Base-by-base conservation (phyloP, 2,113 vertebrate genomes). In the Pholis gunnellus region DNA sequence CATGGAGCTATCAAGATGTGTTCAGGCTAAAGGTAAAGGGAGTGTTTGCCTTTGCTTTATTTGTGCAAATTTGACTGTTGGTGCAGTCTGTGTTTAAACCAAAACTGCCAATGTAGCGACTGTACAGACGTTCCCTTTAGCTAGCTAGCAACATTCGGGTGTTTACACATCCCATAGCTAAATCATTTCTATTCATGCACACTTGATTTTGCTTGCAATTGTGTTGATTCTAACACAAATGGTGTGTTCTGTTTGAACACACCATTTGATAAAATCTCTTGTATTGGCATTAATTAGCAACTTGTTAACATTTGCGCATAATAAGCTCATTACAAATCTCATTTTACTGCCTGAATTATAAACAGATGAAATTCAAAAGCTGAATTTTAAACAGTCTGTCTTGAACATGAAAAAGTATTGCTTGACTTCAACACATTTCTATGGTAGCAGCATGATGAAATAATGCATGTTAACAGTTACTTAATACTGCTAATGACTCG, bases 121-220 rank as follows among this genome's bases (percentile, higher is more conserved):
- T 13, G 20, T 40, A 63, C 59, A 29, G 27, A 59, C 15, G 59
- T 63, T 38, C 20, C 15, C 40, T 46, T 46, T 46, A 29, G 14
- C 25, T 48, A 48, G 66, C 42, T 5, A 31, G 27, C 36, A 65
- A 42, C 38, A 14, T 6, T 15, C 6, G 1, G 14, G 11, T 66
- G 63, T 42, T 71, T 36, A 38, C 48, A 54, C 31, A 17, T 54
- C 13, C 13, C 3, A 38, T 8, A n/a, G 31, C 11, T 40, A 27
- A n/a, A 56, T 56, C 0, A 22, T 56, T 4, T 36, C 6, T 31
- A n/a, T 34, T 34, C 1, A 0, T 22, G 17, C 6, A 0, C 6
- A 15, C 29, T 34, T 48, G 0, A 25, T 1, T 48, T 2, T 44
- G 7, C 9, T 15, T 34, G 6, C 20, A 48, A 20, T 40, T 40